Evolutionary conservation across 2,113 vertebrate species (phyloP), one percentile per base, ranked within the genome.

Genomic region (Perca fluviatilis): DNA sequence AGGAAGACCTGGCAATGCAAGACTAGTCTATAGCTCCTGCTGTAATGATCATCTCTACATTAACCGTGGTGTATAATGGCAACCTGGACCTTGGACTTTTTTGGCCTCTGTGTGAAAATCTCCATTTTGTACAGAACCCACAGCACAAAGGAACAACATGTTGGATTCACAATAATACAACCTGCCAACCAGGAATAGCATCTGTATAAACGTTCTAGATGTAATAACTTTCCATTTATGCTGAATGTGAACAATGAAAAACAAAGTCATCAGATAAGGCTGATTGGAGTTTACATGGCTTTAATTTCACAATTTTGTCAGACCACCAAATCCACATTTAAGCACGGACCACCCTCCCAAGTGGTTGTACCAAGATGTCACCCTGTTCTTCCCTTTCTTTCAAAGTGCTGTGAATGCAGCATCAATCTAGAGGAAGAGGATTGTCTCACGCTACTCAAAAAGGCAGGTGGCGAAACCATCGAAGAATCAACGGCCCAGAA

Each of bases 381-480:
- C 25, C 4, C 27, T 71, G 50, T 25, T 68, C 43, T 63, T 40
- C 36, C 6, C 47, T 14, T 62, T 54, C 18, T 70, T 68, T 81
- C 47, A 62, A 60, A 87, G 64, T 60, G 40, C 53, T 49, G 43
- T 68, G 46, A 63, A 70, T 54, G 36, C 75, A 85, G n/a, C 49
- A 25, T 73, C 58, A 21, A 70, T 67, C 80, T 56, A 50, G 63
- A 71, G 47, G 64, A 47, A 70, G 10, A 76, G 40, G 50, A 51
- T 36, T 79, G 64, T 80, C 69, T 70, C 36, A 27, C 19, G 49
- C 62, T 82, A 49, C 76, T 82, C 57, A 89, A 46, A n/a, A 78
- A 81, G 47, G 49, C 77, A 63, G 79, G 56, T 83, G 68, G 72
- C n/a, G 9, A 80, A 85, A 83, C 67, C 73, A 58, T 19, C 9